Percentiles rank a stretch among this genome's conserved stretches.
These are phyloP conservation scores for Tridacna crocea DNA, from an alignment of 2,888 invertebrate species.

Conservation along the genomic window DNA sequence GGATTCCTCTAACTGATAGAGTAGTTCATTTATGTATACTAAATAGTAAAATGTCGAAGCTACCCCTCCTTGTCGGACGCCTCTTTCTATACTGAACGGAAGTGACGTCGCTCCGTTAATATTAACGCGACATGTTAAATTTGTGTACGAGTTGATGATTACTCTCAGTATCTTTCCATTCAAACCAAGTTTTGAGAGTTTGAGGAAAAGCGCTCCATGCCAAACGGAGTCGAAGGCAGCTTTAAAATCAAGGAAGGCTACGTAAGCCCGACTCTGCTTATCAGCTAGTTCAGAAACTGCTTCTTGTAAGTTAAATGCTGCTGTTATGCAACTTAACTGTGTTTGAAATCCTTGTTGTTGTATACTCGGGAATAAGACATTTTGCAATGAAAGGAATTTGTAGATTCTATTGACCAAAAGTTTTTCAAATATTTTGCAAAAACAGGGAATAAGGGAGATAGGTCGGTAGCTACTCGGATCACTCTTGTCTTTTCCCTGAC, in stretches of 20 bases:
- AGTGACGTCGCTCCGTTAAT: slow-evolving; percentile 1
- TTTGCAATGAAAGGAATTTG: too few species aligned
- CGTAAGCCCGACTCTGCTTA: background rate
- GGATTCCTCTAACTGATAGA: background rate
- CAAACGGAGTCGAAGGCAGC: slow-evolving; percentile 33
- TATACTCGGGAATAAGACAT: background rate
- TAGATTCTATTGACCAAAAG: too few species aligned
- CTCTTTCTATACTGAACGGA: background rate
- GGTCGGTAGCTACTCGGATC: slow-evolving; percentile 20
- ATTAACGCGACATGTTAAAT: slow-evolving; percentile 10
- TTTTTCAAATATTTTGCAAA: too few species aligned
- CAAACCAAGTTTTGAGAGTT: slow-evolving; percentile 23
- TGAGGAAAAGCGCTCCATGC: slow-evolving; percentile 20
- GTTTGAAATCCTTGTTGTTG: slow-evolving; percentile 32
- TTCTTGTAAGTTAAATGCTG: slow-evolving; percentile 30
- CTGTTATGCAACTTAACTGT: slow-evolving; percentile 25
- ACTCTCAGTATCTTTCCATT: slow-evolving; percentile 17
- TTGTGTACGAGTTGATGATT: slow-evolving; percentile 9
- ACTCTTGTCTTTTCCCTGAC: slow-evolving; percentile 14
- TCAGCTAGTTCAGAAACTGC: slow-evolving; percentile 15
- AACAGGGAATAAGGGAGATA: background rate
- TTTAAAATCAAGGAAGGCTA: slow-evolving; percentile 10
- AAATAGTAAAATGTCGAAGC: slow-evolving; percentile 29
- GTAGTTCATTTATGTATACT: slow-evolving; percentile 18
- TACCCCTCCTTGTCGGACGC: slow-evolving; percentile 28